Base-by-base conservation (phyloP, 1,140 invertebrate genomes). In the Branchinecta lindahli region DNA sequence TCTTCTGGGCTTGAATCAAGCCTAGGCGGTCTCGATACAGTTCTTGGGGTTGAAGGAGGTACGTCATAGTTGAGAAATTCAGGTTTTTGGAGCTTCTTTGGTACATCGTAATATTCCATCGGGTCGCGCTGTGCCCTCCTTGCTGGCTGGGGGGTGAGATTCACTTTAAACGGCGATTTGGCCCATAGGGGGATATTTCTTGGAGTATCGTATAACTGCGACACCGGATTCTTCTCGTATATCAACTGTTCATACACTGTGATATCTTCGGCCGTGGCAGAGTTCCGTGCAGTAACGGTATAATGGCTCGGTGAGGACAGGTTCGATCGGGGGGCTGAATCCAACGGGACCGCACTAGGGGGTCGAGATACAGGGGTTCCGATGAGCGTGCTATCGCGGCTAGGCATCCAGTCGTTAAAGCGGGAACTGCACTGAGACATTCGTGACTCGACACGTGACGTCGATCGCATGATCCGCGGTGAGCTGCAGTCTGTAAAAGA, bases 161-260 rank as follows among this genome's bases (percentile, higher is more conserved):
- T 61, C 52, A 61, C 18, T 20, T 61, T 61, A 61, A 61, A 61
- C 52, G 52, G 52, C 52, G 52, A 61, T 61, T 61, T 61, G 12
- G 52, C 52, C 52, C 52, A 61, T 6, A 61, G 18, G 12, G 52
- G 52, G 52, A 61, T 61, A 6, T 61, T 61, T 12, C 52, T 61
- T 4, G 52, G 52, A 3, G 52, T 61, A 6, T 61, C 52, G 6
- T 61, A 61, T 61, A 61, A 61, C 18, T 61, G 52, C 12, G 52
- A 61, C 18, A 61, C 18, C 12, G 52, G 52, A 61, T 12, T 20
- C 18, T 61, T 61, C 18, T 61, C 52, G 18, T 61, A 61, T 15
- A 61, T 61, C 12, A 61, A 20, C 52, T 61, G 52, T 20, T 61
- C 52, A 6, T 61, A 61, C 12, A 61, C 52, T 15, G 12, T 61